These are phyloP conservation scores for Zootermopsis nevadensis DNA, from an alignment of 2,888 invertebrate genomes.

Conservation along the genomic window DNA sequence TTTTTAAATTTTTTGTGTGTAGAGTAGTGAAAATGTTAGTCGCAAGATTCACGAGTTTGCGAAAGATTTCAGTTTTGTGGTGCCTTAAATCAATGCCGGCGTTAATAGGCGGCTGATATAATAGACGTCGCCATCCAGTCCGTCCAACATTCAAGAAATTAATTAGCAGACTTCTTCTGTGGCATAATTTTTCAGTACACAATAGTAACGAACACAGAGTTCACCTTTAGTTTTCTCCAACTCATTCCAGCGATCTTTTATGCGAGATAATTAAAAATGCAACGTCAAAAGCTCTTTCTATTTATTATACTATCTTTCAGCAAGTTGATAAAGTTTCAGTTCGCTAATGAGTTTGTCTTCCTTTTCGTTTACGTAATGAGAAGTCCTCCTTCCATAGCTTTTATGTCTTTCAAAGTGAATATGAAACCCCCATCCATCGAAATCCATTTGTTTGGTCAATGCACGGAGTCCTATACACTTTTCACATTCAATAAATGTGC, in stretches of 20 bases:
- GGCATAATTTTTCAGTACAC: slow-evolving; percentile 22
- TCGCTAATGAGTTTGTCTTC: slow-evolving; percentile 40
- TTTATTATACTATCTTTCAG: slow-evolving; percentile 41
- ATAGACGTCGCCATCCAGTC: neutral
- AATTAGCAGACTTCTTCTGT: slow-evolving; percentile 38
- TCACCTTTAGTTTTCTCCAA: slow-evolving; percentile 29
- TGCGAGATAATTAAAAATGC: slow-evolving; percentile 44
- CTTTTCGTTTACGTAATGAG: slow-evolving; percentile 30
- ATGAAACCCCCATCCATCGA: slow-evolving; percentile 8
- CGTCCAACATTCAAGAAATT: slow-evolving; percentile 36
- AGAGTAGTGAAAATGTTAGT: too few relatives aligned
- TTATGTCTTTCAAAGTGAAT: slow-evolving; percentile 18
- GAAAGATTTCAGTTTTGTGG: neutral
- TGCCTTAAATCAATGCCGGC: slow-evolving; percentile 31
- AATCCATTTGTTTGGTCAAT: slow-evolving; percentile 8
- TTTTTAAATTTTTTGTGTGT: too few relatives aligned
- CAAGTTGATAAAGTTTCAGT: slow-evolving; percentile 35
- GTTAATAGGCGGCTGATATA: neutral
- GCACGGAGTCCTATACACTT: neutral
- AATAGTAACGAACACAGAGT: slow-evolving; percentile 35
- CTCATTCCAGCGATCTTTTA: slow-evolving; percentile 24
- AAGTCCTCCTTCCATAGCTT: slow-evolving; percentile 7
- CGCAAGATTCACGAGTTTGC: neutral
- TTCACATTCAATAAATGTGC: neutral
- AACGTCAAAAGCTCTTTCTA: slow-evolving; percentile 33